Conservation (phyloP, 92 coral and sea anemone genomes). For the Zoanthus solanderi region DNA sequence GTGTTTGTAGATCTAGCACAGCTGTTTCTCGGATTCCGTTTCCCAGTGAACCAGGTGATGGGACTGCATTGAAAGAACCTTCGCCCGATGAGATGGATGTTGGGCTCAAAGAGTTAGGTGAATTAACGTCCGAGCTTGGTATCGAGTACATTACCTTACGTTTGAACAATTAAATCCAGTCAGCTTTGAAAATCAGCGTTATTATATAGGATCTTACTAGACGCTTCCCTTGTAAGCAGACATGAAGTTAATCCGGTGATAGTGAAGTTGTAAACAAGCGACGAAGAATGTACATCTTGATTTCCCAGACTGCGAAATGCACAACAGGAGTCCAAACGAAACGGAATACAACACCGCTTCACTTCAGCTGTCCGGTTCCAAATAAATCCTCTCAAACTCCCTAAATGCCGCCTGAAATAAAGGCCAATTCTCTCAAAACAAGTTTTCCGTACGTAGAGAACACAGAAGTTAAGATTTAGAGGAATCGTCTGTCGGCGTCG, state of each 20-base stretch:
- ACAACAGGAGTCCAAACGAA: not conserved
- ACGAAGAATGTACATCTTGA: not conserved
- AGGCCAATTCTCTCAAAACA: not conserved
- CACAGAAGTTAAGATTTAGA: not conserved
- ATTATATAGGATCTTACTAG: not conserved
- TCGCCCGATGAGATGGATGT: conserved; percentile 47
- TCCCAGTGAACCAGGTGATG: conserved; percentile 28
- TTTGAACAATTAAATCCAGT: not conserved
- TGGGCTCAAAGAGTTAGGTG: conserved; percentile 63
- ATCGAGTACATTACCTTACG: conserved; percentile 54
- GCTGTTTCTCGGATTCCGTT: conserved; percentile 45
- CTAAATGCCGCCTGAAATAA: not conserved
- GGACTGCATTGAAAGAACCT: not conserved
- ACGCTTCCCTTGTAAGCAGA: conserved; percentile 14
- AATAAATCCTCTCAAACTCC: not conserved
- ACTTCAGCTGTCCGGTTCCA: not conserved
- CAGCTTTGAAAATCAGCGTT: conserved; percentile 6
- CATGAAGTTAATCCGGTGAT: not conserved
- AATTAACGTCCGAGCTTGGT: conserved; percentile 53
- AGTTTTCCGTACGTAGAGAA: not conserved
- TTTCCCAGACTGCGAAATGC: conserved; percentile 11
- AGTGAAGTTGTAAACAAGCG: conserved; percentile 12
- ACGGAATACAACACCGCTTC: not conserved
- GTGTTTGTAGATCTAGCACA: conserved; percentile 63
- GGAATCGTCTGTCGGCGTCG: not conserved